phyloP scores from a whole-genome alignment of 2,113 vertebrate genomes.

The Turnix velox region DNA sequence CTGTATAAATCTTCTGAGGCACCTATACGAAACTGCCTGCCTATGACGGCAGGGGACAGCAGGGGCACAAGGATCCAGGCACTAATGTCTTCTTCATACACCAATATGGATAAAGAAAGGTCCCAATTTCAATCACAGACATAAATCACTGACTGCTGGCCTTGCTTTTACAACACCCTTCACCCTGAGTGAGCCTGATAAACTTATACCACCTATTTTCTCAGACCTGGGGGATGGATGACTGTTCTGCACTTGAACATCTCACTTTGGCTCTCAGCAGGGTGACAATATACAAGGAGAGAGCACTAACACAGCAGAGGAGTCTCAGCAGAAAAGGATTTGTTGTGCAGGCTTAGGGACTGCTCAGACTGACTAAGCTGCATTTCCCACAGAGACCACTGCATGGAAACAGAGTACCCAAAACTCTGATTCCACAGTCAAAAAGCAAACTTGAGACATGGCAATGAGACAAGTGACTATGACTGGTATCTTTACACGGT shows the following conservation, averaged over 20 bases:
- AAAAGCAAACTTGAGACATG: neutral
- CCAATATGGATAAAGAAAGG: neutral
- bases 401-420: neutral
- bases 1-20: neutral
- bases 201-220: neutral
- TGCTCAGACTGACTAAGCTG: slow-evolving; percentile 24
- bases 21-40: neutral
- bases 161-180: neutral
- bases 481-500: rapidly evolving
- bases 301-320: neutral
- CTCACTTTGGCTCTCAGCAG: neutral
- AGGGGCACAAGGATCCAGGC: neutral
- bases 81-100: neutral
- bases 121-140: rapidly evolving
- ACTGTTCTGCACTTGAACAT: neutral
- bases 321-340: neutral
- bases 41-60: neutral
- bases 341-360: neutral
- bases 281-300: neutral
- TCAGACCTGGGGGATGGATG: neutral
- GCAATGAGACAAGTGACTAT: neutral
- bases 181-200: neutral
- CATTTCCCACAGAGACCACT: neutral
- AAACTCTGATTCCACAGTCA: neutral
- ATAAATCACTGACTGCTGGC: neutral